Evolutionary conservation across 30 jellyfish, hydroid and myxozoan genomes (phyloP).

Genomic region (Cassiopea andromeda): DNA sequence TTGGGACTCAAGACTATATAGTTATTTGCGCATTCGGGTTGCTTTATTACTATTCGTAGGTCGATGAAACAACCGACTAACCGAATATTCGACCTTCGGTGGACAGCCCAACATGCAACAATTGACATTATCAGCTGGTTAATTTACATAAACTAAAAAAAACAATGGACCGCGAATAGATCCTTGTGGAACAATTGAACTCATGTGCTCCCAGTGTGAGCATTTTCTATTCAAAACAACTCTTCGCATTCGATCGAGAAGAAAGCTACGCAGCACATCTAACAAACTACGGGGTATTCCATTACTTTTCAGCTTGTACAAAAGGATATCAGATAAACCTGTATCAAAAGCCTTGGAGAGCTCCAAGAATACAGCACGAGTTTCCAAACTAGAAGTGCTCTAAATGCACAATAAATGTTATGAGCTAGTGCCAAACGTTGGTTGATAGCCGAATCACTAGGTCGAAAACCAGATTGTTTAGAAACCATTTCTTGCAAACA

Average conservation of each 20-base stretch:
- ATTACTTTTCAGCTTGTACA: constrained; percentile 12
- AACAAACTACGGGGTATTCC: constrained; percentile 14
- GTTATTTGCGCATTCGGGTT: too few species aligned
- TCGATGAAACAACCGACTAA: too few species aligned
- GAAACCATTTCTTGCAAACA: constrained; percentile 5
- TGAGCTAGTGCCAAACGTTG: constrained; percentile 4
- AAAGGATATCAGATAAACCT: background rate
- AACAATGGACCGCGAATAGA: constrained; percentile 12
- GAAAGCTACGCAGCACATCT: background rate
- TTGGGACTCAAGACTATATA: too few species aligned
- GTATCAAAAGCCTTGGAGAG: constrained; percentile 13
- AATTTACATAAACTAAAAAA: constrained; percentile 5
- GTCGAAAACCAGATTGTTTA: constrained; percentile 9
- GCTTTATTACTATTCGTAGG: too few species aligned
- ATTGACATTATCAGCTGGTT: constrained; percentile 1
- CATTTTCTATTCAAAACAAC: background rate
- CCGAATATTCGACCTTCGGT: too few species aligned
- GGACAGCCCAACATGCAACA: background rate
- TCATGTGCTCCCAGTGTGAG: background rate
- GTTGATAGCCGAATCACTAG: constrained; percentile 3
- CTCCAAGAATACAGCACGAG: constrained; percentile 13
- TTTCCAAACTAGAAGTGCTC: constrained; percentile 1
- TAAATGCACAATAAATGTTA: constrained; percentile 10
- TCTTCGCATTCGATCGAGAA: background rate
- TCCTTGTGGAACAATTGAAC: constrained; percentile 6